Base-by-base conservation (phyloP, 2,797 vertebrate species). In the Margarornis squamiger region DNA sequence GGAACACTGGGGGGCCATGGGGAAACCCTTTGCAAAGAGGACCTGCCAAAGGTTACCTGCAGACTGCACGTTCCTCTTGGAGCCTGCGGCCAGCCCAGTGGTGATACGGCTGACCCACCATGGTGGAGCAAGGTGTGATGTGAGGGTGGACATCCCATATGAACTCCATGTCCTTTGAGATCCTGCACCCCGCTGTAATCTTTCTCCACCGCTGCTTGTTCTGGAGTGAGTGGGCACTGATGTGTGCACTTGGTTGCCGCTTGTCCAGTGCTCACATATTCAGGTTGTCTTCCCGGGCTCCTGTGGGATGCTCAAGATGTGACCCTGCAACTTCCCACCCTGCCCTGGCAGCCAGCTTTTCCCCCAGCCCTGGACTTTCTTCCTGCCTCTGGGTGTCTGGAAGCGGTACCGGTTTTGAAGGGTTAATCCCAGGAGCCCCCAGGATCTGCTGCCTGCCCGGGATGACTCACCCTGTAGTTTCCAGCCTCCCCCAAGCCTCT, bases 351-450 rank as follows among this genome's bases (percentile, higher is more conserved):
- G 59, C 10, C 29, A 27, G 68, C 17, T 89, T 79, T 65, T 51
- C 4, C 27, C 1, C 14, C 17, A 34, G 29, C 14, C 8, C 38
- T 55, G 34, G 57, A 52, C 36, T 45, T 90, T 48, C 54, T n/a
- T 93, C 27, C 27, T 86, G 76, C 34, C 7, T 86, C 41, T 58
- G 9, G 13, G 32, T 84, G 58, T 88, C 83, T 94, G 55, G 51
- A 88, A 91, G 29, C 2, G 1, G 34, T 84, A 92, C 77, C 92
- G 70, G 12, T 54, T 94, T 86, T 57, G 77, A 92, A 93, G 94
- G 86, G 96, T 95, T 96, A 94, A 96, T 95, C 74, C 59, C 55
- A 58, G 94, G 89, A 94, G 80, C 77, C 92, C 95, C 95, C 86
- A 65, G 86, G 86, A 92, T 84, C 54, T 84, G 83, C 92, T 1